phyloP scores from a whole-genome alignment of 1,140 invertebrate genomes.

The Tetragnatha versicolor region DNA sequence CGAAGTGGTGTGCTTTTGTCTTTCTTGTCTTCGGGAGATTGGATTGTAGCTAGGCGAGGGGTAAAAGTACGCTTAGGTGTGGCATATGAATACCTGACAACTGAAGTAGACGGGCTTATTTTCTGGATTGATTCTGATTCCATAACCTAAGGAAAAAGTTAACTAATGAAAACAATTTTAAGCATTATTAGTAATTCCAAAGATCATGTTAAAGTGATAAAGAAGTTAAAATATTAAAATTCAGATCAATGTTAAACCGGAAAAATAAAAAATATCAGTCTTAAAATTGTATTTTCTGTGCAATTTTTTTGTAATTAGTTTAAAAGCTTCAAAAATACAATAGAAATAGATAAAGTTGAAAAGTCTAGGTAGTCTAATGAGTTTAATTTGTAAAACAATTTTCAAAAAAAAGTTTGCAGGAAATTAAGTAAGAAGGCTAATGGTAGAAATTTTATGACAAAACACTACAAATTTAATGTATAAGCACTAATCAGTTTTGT shows the following conservation, averaged over 20 bases:
- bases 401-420: too few species aligned
- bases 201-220: neutral
- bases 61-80: conserved; percentile 21
- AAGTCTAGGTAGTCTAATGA: too few species aligned
- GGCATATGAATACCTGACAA: neutral
- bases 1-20: neutral
- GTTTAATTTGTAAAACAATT: too few species aligned
- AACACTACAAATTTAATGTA: too few species aligned
- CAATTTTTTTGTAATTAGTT: too few species aligned
- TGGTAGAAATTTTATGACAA: too few species aligned
- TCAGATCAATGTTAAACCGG: neutral
- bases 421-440: too few species aligned
- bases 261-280: too few species aligned
- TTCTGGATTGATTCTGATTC: neutral
- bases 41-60: neutral
- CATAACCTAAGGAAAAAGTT: neutral
- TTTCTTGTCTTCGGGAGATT: neutral
- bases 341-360: too few species aligned
- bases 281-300: too few species aligned
- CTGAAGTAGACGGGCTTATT: neutral
- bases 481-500: too few species aligned
- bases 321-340: too few species aligned
- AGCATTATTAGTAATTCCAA: neutral
- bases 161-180: neutral
- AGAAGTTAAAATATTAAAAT: neutral